Evolutionary conservation across 2,797 vertebrate genomes (phyloP).

Genomic region (Trematomus bernacchii): DNA sequence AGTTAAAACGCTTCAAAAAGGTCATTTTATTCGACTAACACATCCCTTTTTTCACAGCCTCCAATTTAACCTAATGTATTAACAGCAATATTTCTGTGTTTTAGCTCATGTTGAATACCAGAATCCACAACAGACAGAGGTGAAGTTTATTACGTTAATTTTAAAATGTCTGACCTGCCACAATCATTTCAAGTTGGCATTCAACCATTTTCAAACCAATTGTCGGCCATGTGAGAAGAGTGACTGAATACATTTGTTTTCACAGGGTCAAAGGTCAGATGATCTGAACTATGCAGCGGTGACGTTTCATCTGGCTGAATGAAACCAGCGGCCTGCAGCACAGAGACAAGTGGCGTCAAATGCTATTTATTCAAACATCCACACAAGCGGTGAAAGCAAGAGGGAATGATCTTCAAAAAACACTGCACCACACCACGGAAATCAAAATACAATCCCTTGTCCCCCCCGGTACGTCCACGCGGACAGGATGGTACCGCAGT

Average conservation of each 20-base stretch:
- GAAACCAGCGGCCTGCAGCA: neutral
- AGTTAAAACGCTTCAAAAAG: conserved; percentile 17
- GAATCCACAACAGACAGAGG: neutral
- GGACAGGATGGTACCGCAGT: conserved; percentile 50
- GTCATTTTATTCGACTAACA: neutral
- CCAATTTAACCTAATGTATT: neutral
- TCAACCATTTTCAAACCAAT: too few relatives aligned
- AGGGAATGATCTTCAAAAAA: conserved; percentile 22
- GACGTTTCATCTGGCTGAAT: conserved; percentile 11
- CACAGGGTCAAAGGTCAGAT: conserved; percentile 18
- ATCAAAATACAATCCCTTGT: conserved; percentile 29
- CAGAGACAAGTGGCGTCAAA: too few relatives aligned
- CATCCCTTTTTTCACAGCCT: neutral
- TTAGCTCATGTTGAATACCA: conserved; percentile 9
- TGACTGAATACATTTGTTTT: neutral
- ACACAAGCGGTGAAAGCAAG: conserved; percentile 26
- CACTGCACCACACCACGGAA: conserved; percentile 45
- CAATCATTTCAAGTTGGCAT: too few relatives aligned
- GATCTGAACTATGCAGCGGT: conserved; percentile 36
- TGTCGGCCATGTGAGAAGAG: neutral
- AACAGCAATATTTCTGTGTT: neutral
- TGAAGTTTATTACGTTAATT: neutral
- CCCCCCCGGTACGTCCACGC: conserved; percentile 35
- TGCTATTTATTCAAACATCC: conserved; percentile 69
- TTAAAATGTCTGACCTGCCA: neutral